A percentile compares a stretch with the other conserved stretches of the same genome.
phyloP scores from a whole-genome alignment of 2,113 vertebrate species.

The Aegithalos caudatus region DNA sequence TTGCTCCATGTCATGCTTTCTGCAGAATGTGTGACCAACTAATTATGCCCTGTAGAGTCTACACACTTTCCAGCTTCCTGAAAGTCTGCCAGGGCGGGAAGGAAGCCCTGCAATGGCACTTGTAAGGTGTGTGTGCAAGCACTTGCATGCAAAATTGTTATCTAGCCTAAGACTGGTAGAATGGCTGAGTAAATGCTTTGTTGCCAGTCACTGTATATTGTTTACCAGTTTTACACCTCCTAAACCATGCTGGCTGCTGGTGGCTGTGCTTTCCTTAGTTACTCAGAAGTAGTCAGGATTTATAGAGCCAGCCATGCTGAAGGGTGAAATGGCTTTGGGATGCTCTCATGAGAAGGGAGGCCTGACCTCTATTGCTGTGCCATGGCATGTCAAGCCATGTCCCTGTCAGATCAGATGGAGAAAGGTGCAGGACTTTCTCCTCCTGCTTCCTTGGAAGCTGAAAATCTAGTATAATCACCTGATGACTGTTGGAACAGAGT shows the following conservation, averaged over 20 bases:
- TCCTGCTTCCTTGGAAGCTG: background rate
- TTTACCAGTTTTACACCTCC: background rate
- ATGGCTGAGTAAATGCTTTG: background rate
- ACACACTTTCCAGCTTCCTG: background rate
- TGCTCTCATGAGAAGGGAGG: accelerated
- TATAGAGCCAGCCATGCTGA: background rate
- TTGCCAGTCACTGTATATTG: background rate
- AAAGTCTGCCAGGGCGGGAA: background rate
- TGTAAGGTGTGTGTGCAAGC: background rate
- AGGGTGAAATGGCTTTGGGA: background rate
- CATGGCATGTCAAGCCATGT: background rate
- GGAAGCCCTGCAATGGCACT: background rate
- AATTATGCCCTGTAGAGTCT: background rate
- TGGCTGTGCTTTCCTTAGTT: background rate
- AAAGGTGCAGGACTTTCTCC: background rate
- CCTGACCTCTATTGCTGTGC: background rate
- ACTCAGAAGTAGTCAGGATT: background rate
- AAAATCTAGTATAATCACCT: background rate
- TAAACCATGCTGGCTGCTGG: background rate
- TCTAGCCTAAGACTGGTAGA: background rate
- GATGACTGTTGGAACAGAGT: background rate
- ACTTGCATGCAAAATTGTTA: background rate
- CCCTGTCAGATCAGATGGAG: background rate
- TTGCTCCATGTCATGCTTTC: background rate
- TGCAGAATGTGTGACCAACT: background rate